These are phyloP conservation scores for Arnoldichthys spilopterus DNA, from an alignment of 2,797 vertebrate species.

Conservation along the genomic window DNA sequence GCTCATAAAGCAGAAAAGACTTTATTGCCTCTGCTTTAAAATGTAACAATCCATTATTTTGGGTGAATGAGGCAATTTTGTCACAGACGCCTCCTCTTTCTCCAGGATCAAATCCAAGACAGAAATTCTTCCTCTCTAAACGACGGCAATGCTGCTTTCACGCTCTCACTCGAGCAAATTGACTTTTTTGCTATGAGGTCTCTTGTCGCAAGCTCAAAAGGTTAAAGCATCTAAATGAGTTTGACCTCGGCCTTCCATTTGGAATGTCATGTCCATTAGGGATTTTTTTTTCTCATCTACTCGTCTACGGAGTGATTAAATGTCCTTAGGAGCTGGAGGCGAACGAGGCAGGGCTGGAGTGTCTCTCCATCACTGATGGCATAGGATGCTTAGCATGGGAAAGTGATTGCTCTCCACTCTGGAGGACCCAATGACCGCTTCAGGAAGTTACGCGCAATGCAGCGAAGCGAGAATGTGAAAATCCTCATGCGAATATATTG, in stretches of 20 bases:
- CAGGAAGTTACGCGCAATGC: not conserved
- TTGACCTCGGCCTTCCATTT: constrained; percentile 43
- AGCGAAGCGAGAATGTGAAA: not conserved
- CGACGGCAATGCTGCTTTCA: not conserved
- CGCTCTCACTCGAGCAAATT: constrained; percentile 1
- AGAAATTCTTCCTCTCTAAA: not conserved
- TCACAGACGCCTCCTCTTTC: not conserved
- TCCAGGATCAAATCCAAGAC: not conserved
- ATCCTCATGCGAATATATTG: constrained; percentile 1
- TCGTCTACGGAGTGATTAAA: constrained; percentile 44
- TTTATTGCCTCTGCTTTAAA: not conserved
- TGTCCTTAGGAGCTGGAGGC: constrained; percentile 39
- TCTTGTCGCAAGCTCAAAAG: constrained; percentile 10
- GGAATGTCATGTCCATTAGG: constrained; percentile 42
- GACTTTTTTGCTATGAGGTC: constrained; percentile 7
- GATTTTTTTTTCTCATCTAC: not conserved
- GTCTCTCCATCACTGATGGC: constrained; percentile 20
- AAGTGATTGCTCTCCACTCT: constrained; percentile 43
- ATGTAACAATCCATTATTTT: not conserved
- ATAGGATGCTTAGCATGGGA: constrained; percentile 2
- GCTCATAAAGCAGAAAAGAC: not conserved
- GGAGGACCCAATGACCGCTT: constrained; percentile 30
- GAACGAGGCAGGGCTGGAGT: constrained; percentile 35
- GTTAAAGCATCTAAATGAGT: constrained; percentile 41
- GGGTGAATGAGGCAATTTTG: not conserved